Conservation (phyloP, 1,140 invertebrate species). For the Oedothorax gibbosus region DNA sequence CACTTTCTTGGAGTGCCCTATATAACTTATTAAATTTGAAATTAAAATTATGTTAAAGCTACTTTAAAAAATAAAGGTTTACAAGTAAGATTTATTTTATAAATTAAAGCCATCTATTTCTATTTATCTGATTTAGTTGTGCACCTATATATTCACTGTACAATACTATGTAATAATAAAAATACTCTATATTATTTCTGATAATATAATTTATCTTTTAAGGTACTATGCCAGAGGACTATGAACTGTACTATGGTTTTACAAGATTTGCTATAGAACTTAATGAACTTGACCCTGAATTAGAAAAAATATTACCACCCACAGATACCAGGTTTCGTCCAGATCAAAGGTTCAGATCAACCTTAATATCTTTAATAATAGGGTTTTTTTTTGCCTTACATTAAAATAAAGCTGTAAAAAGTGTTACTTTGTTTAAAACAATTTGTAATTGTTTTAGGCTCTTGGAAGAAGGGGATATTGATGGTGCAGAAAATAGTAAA, state of each 20-base stretch:
- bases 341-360: conserved; percentile 71
- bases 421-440: not conserved
- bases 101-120: too few species aligned
- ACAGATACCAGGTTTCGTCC: conserved; percentile 80
- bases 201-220: conserved; percentile 18
- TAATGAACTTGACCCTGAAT: conserved; percentile 80
- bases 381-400: too few species aligned
- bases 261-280: conserved; percentile 87
- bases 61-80: too few species aligned
- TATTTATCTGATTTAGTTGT: too few species aligned
- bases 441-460: conserved; percentile 65
- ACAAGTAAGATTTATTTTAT: too few species aligned
- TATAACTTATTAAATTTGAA: too few species aligned
- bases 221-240: conserved; percentile 83
- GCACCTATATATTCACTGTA: too few species aligned
- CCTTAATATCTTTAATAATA: too few species aligned
- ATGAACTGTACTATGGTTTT: conserved; percentile 86
- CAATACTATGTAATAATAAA: too few species aligned
- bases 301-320: conserved; percentile 75
- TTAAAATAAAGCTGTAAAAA: not conserved
- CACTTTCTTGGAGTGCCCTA: too few species aligned
- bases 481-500: conserved; percentile 79
- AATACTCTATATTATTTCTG: too few species aligned
- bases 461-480: conserved; percentile 82
- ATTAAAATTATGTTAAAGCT: too few species aligned